Evolutionary conservation across 1,140 invertebrate species (phyloP).

Genomic region (Aphis craccivora): DNA sequence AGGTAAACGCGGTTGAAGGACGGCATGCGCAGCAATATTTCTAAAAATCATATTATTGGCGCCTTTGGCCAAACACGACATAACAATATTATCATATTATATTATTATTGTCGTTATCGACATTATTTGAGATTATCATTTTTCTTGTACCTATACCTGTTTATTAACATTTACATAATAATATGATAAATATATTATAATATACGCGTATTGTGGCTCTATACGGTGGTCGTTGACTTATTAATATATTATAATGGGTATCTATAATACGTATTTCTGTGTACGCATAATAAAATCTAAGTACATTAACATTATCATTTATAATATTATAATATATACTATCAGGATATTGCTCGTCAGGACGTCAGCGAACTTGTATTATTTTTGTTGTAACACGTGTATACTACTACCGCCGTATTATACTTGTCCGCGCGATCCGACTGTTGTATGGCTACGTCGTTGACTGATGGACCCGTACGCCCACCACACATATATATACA

Average conservation of each 20-base stretch:
- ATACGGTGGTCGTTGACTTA: neutral
- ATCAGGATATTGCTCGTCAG: neutral
- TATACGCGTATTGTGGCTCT: neutral
- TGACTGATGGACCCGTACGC: constrained; percentile 20
- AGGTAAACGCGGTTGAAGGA: neutral
- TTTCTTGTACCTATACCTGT: neutral
- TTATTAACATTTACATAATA: constrained; percentile 7
- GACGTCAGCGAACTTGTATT: neutral
- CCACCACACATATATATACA: neutral
- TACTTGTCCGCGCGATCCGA: neutral
- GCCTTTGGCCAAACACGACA: constrained; percentile 10
- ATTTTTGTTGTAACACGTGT: neutral
- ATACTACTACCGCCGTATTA: neutral
- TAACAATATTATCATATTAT: neutral
- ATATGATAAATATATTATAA: neutral
- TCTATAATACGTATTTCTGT: neutral
- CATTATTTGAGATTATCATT: neutral
- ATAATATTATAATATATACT: neutral
- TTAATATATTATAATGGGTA: neutral
- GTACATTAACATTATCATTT: neutral
- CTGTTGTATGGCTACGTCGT: neutral
- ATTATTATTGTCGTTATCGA: neutral
- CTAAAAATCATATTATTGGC: neutral
- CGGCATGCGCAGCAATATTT: neutral
- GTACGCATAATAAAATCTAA: neutral